Evolutionary conservation across 1,140 invertebrate species (phyloP).

Genomic region (Brachionus koreanus): DNA sequence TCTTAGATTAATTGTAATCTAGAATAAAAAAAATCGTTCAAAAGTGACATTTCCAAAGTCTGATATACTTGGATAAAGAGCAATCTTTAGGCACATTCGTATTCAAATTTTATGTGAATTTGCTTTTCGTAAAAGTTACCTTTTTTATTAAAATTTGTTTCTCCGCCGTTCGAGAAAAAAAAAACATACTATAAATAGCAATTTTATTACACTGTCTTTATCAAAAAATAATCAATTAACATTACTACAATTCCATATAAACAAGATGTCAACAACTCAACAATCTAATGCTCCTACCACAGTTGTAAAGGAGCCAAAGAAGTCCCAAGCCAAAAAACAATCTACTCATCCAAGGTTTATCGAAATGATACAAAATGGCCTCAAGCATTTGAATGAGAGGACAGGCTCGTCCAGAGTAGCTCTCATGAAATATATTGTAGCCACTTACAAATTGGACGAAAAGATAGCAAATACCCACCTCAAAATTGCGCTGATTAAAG

Average conservation of each 20-base stretch:
- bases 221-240: background rate
- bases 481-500: constrained; percentile 29
- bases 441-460: constrained; percentile 43
- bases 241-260: background rate
- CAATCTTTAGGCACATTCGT: background rate
- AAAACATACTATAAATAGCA: constrained; percentile 8
- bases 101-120: background rate
- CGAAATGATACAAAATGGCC: constrained; percentile 42
- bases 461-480: background rate
- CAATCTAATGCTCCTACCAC: background rate
- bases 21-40: background rate
- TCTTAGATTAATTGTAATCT: background rate
- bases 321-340: background rate
- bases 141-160: background rate
- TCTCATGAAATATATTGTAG: constrained; percentile 43
- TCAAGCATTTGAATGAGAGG: constrained; percentile 42
- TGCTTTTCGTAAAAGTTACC: background rate
- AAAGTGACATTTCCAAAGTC: background rate
- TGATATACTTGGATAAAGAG: background rate
- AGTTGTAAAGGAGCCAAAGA: background rate
- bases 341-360: constrained; percentile 43
- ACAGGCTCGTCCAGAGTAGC: constrained; percentile 43
- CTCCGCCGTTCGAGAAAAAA: constrained; percentile 32
- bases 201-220: background rate
- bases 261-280: background rate